Evolutionary conservation across 1,140 invertebrate genomes (phyloP), one percentile per base, ranked within the genome.

Genomic region (Tetragnatha versicolor): DNA sequence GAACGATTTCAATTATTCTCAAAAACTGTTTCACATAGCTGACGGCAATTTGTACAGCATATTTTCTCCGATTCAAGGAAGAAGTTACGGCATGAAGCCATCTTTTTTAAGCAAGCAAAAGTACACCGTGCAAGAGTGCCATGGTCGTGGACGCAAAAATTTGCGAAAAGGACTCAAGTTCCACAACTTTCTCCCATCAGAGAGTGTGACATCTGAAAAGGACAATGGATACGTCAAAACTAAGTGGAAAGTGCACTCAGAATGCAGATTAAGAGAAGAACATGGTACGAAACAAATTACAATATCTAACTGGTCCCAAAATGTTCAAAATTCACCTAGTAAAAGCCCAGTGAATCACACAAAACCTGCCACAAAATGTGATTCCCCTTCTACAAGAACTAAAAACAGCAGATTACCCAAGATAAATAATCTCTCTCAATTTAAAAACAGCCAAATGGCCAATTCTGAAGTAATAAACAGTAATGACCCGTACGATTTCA

Each of bases 141-240:
- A 78, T 35, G 39, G 17, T 83, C 87, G 90, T 17, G 89, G 88
- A 49, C 86, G 90, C 22, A 88, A 90, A 83, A 91, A 90, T 84
- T 89, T 90, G 47, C 85, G 91, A 79, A 91, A 92, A 88, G 93
- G 93, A 83, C 85, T 93, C 9, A 92, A 93, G 82, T 93, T 93
- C 82, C 92, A 94, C 81, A 92, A 93, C n/a, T 81, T 81, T 68
- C 29, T 81, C 6, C 80, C 80, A 31, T 79, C 80, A 22, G 79
- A 80, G 53, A 80, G 79, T 66, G 61, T 80, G 12, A 80, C 72
- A 12, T 80, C 79, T 17, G 79, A 80, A 65, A 80, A 73, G n/a
- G 79, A 77, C 12, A 65, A 69, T 37, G 55, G 47, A n/a, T 63
- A 35, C 10, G n/a, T 66, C 1, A 77, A 39, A 49, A 55, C 55